phyloP scores from a whole-genome alignment of 2,888 invertebrate genomes.

The Ichneumon xanthorius region DNA sequence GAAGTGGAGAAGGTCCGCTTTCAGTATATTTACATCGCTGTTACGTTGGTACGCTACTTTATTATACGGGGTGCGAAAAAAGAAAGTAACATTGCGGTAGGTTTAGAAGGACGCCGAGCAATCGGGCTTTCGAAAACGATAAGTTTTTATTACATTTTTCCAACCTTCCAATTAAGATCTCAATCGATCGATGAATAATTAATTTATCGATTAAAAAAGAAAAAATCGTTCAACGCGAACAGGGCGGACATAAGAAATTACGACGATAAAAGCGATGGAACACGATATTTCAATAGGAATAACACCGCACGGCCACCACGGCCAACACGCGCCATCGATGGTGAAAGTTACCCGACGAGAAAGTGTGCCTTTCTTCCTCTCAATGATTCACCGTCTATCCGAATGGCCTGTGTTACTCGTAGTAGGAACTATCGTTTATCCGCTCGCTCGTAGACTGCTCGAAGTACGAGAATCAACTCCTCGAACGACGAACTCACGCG shows the following conservation, averaged over 20 bases:
- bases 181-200: neutral
- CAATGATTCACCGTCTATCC: conserved; percentile 81
- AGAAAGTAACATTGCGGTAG: conserved; percentile 65
- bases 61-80: conserved; percentile 20
- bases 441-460: conserved; percentile 7
- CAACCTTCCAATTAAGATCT: neutral
- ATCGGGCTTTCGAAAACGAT: neutral
- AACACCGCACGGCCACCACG: conserved; percentile 52
- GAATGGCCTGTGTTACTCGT: conserved; percentile 63
- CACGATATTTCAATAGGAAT: conserved; percentile 73
- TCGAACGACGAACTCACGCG: conserved; percentile 31
- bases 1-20: conserved; percentile 29
- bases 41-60: conserved; percentile 42
- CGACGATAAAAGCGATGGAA: conserved; percentile 64
- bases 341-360: conserved; percentile 84
- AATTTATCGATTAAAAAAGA: neutral
- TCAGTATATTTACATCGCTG: conserved; percentile 42
- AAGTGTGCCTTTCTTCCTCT: conserved; percentile 83
- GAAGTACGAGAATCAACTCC: neutral
- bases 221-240: neutral
- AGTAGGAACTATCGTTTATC: conserved; percentile 55
- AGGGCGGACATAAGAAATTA: neutral
- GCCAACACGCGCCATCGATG: conserved; percentile 82
- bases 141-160: neutral
- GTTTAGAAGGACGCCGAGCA: conserved; percentile 29